These are phyloP conservation scores for Azemiops feae DNA, from an alignment of 2,113 vertebrate genomes.

Conservation along the genomic window DNA sequence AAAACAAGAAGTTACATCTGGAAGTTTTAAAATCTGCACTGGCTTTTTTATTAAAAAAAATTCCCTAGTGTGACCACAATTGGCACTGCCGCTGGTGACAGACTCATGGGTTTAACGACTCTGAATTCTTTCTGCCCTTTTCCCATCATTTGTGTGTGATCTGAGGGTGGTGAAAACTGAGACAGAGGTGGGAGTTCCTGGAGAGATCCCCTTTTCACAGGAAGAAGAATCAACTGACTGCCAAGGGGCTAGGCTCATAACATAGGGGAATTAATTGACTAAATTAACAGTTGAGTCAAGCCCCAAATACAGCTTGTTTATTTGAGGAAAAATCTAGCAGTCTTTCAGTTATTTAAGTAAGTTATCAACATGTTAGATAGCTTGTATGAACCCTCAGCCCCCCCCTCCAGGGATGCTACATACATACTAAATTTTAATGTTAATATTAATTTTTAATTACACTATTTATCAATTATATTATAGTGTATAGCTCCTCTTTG, in stretches of 20 bases:
- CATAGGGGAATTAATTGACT: background rate
- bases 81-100: background rate
- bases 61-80: background rate
- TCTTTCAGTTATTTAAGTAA: background rate
- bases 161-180: background rate
- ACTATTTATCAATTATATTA: background rate
- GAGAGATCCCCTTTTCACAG: background rate
- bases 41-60: background rate
- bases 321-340: background rate
- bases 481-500: background rate
- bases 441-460: background rate
- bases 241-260: background rate
- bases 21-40: background rate
- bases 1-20: background rate
- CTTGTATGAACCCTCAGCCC: background rate
- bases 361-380: background rate
- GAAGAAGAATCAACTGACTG: background rate
- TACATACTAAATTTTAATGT: background rate
- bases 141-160: background rate
- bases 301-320: background rate
- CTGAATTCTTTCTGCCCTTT: background rate
- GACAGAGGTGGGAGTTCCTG: background rate
- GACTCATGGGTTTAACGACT: background rate
- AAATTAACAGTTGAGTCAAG: background rate
- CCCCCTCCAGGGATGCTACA: background rate